phyloP scores from a whole-genome alignment of 2,113 vertebrate species.

The Pan paniscus region DNA sequence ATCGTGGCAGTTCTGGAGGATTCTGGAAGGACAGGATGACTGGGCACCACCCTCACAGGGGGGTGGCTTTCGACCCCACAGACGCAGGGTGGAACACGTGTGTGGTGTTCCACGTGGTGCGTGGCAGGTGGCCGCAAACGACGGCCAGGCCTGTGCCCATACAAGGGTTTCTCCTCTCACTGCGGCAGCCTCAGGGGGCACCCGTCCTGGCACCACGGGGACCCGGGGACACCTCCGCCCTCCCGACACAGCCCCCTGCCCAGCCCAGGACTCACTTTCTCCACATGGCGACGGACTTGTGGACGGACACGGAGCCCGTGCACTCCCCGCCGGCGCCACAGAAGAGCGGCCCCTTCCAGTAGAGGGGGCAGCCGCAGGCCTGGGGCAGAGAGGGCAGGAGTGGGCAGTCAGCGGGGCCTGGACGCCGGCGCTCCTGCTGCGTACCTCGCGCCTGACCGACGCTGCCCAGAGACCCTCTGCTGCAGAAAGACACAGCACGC shows the following conservation, averaged over 20 bases:
- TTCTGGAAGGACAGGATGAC: slow-evolving; percentile 74
- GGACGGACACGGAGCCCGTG: slow-evolving; percentile 94
- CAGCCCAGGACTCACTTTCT: slow-evolving; percentile 91
- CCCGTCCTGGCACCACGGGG: accelerated
- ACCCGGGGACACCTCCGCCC: neutral
- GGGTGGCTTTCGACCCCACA: too few species aligned
- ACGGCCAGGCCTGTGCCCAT: accelerated
- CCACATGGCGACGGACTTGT: slow-evolving; percentile 98
- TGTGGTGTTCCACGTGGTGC: too few species aligned
- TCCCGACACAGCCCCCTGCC: too few species aligned
- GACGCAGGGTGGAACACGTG: too few species aligned
- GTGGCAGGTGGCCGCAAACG: accelerated
- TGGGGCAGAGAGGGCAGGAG: slow-evolving; percentile 62
- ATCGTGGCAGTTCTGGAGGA: slow-evolving; percentile 95
- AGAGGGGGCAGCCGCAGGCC: slow-evolving; percentile 96
- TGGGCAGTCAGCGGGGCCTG: accelerated
- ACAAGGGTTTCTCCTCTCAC: accelerated
- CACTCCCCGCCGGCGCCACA: slow-evolving; percentile 93
- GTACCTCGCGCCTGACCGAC: accelerated
- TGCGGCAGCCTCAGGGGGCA: accelerated
- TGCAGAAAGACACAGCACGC: accelerated
- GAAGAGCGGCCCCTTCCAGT: slow-evolving; percentile 97
- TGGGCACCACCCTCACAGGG: too few species aligned
- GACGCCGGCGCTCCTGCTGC: too few species aligned
- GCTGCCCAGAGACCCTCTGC: accelerated